Evolutionary conservation across 2,113 vertebrate species (phyloP).

Genomic region (Mirza zaza): DNA sequence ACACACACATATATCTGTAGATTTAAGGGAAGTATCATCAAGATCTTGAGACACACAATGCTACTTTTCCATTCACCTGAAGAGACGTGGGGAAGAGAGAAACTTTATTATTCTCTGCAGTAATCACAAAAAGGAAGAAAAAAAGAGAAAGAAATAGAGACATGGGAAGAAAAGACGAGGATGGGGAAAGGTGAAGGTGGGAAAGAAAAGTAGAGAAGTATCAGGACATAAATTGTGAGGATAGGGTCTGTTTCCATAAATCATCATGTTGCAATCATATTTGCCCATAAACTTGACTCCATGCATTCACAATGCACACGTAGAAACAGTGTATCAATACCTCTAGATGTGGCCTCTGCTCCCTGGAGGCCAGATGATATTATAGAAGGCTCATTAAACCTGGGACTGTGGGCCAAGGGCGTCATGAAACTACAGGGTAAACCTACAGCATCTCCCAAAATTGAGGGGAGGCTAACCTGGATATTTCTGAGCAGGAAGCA

Average conservation of each 20-base stretch:
- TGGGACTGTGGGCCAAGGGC: background rate
- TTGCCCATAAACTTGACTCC: background rate
- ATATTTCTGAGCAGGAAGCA: background rate
- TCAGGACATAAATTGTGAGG: background rate
- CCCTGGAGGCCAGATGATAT: background rate
- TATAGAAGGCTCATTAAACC: background rate
- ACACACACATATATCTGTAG: background rate
- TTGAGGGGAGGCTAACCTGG: background rate
- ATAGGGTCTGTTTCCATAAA: background rate
- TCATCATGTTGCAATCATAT: background rate
- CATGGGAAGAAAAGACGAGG: background rate
- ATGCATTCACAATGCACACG: fast-evolving
- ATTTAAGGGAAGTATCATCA: background rate
- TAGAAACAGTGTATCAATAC: background rate
- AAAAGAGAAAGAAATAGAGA: background rate
- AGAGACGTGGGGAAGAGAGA: background rate
- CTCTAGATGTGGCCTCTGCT: background rate
- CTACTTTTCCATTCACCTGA: background rate
- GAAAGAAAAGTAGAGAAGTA: background rate
- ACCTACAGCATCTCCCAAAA: background rate
- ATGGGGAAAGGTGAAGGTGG: background rate
- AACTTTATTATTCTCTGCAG: background rate
- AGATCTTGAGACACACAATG: background rate
- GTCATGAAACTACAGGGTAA: background rate
- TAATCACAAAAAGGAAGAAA: background rate